Conservation (phyloP, 2,888 invertebrate species). For the Nomada ruficornis region DNA sequence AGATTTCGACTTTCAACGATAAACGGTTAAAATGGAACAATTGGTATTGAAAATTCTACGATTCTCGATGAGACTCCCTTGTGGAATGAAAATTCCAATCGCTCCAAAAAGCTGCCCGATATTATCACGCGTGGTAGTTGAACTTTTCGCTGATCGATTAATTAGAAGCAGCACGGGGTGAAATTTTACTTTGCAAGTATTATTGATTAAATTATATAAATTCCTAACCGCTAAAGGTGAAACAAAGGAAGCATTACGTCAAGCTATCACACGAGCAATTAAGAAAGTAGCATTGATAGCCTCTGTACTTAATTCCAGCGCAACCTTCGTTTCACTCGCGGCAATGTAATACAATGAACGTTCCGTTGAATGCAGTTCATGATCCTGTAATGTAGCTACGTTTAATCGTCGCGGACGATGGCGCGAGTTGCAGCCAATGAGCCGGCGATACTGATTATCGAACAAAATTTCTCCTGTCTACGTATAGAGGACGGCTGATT, state of each 20-base stretch:
- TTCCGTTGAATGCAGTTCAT: background rate
- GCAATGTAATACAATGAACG: background rate
- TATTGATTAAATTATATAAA: too few species aligned
- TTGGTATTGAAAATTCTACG: background rate
- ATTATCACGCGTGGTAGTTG: too few species aligned
- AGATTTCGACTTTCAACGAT: background rate
- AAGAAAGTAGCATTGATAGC: too few species aligned
- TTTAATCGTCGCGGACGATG: constrained; percentile 25
- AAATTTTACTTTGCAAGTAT: too few species aligned
- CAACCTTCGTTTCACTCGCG: too few species aligned
- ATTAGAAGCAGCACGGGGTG: too few species aligned
- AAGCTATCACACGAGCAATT: too few species aligned
- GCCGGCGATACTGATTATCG: constrained; percentile 50
- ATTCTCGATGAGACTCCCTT: too few species aligned
- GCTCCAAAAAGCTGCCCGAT: background rate
- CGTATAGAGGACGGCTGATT: constrained; percentile 63
- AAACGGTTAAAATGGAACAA: background rate
- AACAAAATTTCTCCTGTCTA: constrained; percentile 62
- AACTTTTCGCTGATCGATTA: too few species aligned
- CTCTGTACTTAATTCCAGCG: too few species aligned
- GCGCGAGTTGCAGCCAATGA: constrained; percentile 6
- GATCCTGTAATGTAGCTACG: background rate
- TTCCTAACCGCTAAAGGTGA: too few species aligned
- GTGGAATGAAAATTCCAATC: background rate
- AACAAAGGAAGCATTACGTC: too few species aligned